Evolutionary conservation across 2,113 vertebrate genomes (phyloP), one percentile per base, ranked within the genome.

Genomic region (Astur gentilis): DNA sequence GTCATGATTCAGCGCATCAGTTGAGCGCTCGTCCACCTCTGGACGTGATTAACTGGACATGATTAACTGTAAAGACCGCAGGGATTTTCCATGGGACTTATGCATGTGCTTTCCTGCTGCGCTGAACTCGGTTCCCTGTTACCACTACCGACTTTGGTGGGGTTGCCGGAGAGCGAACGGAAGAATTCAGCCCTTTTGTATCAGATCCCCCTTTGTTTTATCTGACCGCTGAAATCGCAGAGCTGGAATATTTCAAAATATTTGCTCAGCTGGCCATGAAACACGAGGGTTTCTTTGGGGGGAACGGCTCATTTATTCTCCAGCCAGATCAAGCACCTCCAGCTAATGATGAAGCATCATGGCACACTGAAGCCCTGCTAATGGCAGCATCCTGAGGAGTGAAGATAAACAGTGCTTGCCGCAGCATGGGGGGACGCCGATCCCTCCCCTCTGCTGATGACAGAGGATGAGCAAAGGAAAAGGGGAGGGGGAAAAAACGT

Each of bases 1-100:
- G 93, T 85, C 91, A 91, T 96, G 94, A 96, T 93, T 96, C 95
- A 95, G 93, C 5, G 8, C 79, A 94, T 95, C 96, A 95, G 77
- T 13, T 76, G 91, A 95, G 89, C 42, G 5, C 76, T 94, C 4
- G 27, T 90, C 95, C 93, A 89, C 82, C 94, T 79, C 95, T 96
- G 93, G 96, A 96, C 71, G 18, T 88, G 96, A 96, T 97, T 96
- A 97, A 97, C 91, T 95, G 96, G 93, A 91, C 84, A 77, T 95
- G 89, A 96, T 96, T 96, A 95, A 96, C 97, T 77, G 49, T 95
- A 91, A 97, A 90, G 95, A 96, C 88, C 21, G 5, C 75, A 83
- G 93, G 89, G 95, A 94, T 95, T 91, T 96, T 97, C 93, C 66
- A 6, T 36, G 82, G 87, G 87, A 87, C 93, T 90, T 23, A 47